Base-by-base conservation (phyloP, 2,797 vertebrate genomes). In the Crocidura indochinensis region DNA sequence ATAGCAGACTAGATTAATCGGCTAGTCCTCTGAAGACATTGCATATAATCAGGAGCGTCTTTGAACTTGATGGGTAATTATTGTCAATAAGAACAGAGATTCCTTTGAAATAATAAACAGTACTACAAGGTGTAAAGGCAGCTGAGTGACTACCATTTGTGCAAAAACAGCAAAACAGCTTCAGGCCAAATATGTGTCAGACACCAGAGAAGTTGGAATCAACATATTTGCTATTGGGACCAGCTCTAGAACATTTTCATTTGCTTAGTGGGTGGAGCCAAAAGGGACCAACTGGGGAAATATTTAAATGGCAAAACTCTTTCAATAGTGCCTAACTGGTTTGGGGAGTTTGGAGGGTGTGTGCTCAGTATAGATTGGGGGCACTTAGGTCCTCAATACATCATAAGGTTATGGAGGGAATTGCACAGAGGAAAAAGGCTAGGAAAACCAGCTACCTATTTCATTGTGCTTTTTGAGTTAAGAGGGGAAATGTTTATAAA, bases 31-130 rank as follows among this genome's bases (percentile, higher is more conserved):
- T 94, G 88, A 96, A 96, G 96, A 90, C 38, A 75, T 94, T 97
- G 94, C 94, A 77, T 85, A 92, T 85, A 92, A 95, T 93, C 87
- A 22, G 9, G 20, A 29, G 71, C 80, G 95, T 71, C 96, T 96
- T 97, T 97, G 96, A 97, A 96, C 95, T 95, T 69, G 68, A 80
- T 87, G 92, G 95, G 94, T 95, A 95, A 96, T 96, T 95, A 96
- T 89, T 89, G 95, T 94, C 96, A 95, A 93, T 95, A 95, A 95
- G 93, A 93, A 89, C 88, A 93, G 94, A 93, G 95, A 94, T 80
- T 60, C 75, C 96, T 97, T 95, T 97, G 95, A 97, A 96, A 96
- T 94, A 95, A 91, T 89, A 83, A 84, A 84, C 87, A 87, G 95
- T 95, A 91, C 94, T 94, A 93, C 87, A 68, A 95, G 92, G 94